Base-by-base conservation (phyloP, 2,888 invertebrate genomes). In the Ennomos quercinarius region DNA sequence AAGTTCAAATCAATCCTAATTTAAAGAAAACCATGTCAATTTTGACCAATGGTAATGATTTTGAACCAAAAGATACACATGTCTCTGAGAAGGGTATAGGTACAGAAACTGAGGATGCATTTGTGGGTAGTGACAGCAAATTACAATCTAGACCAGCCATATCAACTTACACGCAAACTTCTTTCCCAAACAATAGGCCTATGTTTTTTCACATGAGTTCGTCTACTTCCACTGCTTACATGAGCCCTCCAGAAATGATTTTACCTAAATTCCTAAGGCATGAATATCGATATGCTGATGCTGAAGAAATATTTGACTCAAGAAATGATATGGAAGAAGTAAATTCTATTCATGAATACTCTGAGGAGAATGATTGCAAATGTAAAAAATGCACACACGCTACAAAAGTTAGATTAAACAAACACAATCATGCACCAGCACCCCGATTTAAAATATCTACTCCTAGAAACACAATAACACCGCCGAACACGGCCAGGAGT, bases 201-300 rank as follows among this genome's bases (percentile, higher is more conserved):
- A 70, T 81, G 8, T 82, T 83, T 62, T 74, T 84, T 61, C 91
- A 89, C 54, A 88, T 92, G 86, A 91, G 91, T 68, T 92, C 93
- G 10, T 91, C 93, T 1, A 91, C 91, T 10, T 93, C 93, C 2
- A 93, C 93, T 9, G 86, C 92, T 0, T 93, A 93, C 63, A 86
- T 93, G 91, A 93, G 93, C 63, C 93, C 93, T 8, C 93, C 93
- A 41, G 93, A 93, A 61, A 71, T 85, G 63, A 80, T 93, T 10
- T 65, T 89, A 55, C 92, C 92, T 0, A 77, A 77, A 61, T 86
- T 77, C 66, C 68, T 91, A 40, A 84, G 67, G 72, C 71, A 70
- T 13, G 72, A 77, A 61, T 73, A 72, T 61, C 57, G 46, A 13
- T 61, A 72, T 17, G 72, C 73, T 17, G 75, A 74, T 57, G 75